A percentile compares a stretch with the other conserved stretches of the same genome.
Conservation (phyloP, 2,888 invertebrate genomes). For the Cerceris rybyensis region DNA sequence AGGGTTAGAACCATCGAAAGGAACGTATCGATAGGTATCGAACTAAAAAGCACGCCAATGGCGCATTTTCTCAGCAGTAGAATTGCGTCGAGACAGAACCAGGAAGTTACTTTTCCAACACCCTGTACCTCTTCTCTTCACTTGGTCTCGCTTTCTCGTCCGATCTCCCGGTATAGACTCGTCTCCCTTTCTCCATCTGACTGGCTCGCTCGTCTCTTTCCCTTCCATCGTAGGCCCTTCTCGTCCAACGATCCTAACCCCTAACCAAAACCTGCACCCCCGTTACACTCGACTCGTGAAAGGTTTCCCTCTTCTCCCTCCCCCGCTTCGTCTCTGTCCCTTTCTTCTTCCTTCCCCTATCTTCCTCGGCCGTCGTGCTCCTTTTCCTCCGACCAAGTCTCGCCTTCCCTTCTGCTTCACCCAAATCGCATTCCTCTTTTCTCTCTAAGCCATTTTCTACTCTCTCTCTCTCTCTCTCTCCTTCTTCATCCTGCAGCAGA, state of each 20-base stretch:
- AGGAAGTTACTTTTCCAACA: conserved; percentile 59
- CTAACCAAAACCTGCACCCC: conserved; percentile 67
- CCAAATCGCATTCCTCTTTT: conserved; percentile 56
- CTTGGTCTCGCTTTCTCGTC: conserved; percentile 52
- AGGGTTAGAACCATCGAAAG: too few relatives aligned
- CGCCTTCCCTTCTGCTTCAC: conserved; percentile 39
- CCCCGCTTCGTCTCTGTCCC: conserved; percentile 1
- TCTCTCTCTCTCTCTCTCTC: conserved; percentile 25
- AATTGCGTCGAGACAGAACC: conserved; percentile 34
- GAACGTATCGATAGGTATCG: not conserved
- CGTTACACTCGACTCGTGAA: conserved; percentile 60
- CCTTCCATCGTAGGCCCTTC: conserved; percentile 43
- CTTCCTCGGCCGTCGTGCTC: conserved; percentile 14
- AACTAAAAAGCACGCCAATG: not conserved
- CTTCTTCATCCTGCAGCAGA: conserved; percentile 41
- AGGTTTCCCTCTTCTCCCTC: conserved; percentile 57
- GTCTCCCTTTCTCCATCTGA: conserved; percentile 40
- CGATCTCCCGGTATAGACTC: conserved; percentile 47
- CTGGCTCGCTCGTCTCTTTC: conserved; percentile 25
- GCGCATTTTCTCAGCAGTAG: not conserved
- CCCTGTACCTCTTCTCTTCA: conserved; percentile 42
- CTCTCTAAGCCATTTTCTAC: conserved; percentile 50
- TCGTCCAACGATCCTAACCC: conserved; percentile 63
- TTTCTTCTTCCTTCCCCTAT: conserved; percentile 4
- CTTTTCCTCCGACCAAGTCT: conserved; percentile 39